A percentile compares a stretch with the other conserved stretches of the same genome.
phyloP scores from a whole-genome alignment of 2,113 vertebrate species.

The Thinocorus orbignyianus region DNA sequence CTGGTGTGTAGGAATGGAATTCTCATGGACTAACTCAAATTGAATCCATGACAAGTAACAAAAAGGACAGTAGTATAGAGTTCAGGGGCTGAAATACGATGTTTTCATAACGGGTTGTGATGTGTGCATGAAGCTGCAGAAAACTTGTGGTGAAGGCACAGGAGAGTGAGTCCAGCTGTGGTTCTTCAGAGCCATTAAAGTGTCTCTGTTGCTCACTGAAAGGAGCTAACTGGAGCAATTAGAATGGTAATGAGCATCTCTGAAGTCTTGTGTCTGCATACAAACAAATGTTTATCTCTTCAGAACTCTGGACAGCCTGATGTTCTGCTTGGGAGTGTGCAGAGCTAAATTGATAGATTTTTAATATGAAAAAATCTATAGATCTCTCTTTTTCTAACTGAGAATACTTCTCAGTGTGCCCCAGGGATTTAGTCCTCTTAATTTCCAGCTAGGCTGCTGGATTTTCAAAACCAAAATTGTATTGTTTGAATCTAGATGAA shows the following conservation, averaged over 20 bases:
- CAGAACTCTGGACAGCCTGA: background rate
- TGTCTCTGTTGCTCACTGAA: background rate
- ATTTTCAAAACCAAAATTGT: constrained; percentile 18
- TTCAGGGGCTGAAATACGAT: background rate
- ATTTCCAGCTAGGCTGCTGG: background rate
- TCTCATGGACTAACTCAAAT: background rate
- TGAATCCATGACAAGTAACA: background rate
- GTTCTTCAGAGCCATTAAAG: background rate
- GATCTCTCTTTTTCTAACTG: background rate
- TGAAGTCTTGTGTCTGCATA: background rate
- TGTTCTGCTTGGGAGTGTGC: background rate
- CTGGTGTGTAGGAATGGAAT: background rate
- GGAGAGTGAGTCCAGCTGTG: background rate
- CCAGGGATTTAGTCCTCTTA: background rate
- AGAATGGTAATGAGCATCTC: background rate
- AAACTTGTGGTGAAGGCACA: background rate
- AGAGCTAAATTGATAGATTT: background rate
- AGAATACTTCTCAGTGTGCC: background rate
- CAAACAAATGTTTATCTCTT: background rate
- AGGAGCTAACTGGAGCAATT: constrained; percentile 14
- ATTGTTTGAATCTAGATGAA: background rate
- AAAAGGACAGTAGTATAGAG: background rate
- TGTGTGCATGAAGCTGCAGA: background rate
- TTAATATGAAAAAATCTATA: too few relatives aligned
- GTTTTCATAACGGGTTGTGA: background rate